A percentile compares a stretch with the other conserved stretches of the same genome.
Evolutionary conservation across 2,888 invertebrate genomes (phyloP).

Genomic region (Clostera curtula): DNA sequence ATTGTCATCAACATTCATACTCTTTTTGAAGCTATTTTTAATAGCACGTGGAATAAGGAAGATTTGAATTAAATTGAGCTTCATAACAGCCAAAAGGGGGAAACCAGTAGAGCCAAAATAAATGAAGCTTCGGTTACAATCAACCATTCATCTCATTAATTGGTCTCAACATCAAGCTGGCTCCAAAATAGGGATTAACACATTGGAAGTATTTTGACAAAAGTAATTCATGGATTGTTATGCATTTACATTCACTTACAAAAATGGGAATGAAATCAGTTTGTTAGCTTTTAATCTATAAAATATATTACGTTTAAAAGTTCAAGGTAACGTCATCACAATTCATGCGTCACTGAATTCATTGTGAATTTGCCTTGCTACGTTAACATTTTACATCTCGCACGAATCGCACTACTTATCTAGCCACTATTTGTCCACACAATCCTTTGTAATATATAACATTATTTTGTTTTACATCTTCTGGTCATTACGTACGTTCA

Average conservation of each 20-base stretch:
- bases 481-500: too few relatives aligned
- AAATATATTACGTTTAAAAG: too few relatives aligned
- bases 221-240: neutral
- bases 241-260: neutral
- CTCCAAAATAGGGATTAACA: neutral
- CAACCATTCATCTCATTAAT: neutral
- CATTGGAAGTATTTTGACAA: neutral
- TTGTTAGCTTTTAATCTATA: neutral
- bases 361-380: constrained; percentile 21
- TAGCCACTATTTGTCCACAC: constrained; percentile 33
- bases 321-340: too few relatives aligned
- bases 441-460: constrained; percentile 18
- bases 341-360: too few relatives aligned
- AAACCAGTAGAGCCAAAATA: constrained; percentile 14
- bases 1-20: constrained; percentile 13
- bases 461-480: constrained; percentile 14
- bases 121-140: constrained; percentile 10
- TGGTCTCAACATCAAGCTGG: neutral
- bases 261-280: neutral
- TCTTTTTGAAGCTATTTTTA: constrained; percentile 17
- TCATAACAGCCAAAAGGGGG: constrained; percentile 19
- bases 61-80: constrained; percentile 26
- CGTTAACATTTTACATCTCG: constrained; percentile 20
- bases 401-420: constrained; percentile 28
- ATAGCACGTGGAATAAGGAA: constrained; percentile 22